phyloP scores from a whole-genome alignment of 2,113 vertebrate species.

The Electrona antarctica region DNA sequence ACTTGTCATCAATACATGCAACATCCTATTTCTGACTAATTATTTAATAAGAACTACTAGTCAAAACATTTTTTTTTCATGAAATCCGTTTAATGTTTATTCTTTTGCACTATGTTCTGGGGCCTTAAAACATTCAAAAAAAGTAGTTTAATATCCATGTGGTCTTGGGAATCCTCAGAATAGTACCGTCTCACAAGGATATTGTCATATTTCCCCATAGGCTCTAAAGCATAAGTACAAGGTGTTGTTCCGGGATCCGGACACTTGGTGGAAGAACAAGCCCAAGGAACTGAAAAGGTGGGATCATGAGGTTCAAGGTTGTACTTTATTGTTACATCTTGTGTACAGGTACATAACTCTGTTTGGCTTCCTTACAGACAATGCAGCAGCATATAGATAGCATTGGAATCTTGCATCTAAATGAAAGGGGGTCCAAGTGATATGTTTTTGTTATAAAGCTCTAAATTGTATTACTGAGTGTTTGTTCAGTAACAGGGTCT shows the following conservation, averaged over 20 bases:
- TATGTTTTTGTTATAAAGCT: neutral
- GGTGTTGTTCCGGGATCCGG: slow-evolving; percentile 92
- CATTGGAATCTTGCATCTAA: neutral
- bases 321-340: too few relatives aligned
- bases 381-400: slow-evolving; percentile 10
- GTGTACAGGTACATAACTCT: too few relatives aligned
- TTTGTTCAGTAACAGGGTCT: too few relatives aligned
- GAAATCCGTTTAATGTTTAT: too few relatives aligned
- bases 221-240: slow-evolving; percentile 90
- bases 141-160: neutral
- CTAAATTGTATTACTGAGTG: too few relatives aligned
- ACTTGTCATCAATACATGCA: neutral
- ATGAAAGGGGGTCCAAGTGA: neutral
- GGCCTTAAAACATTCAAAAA: neutral
- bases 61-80: neutral
- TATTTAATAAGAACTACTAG: neutral
- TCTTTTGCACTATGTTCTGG: too few relatives aligned
- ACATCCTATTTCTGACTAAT: neutral
- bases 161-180: neutral
- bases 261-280: slow-evolving; percentile 97
- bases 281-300: slow-evolving; percentile 95
- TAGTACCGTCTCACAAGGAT: neutral
- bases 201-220: slow-evolving; percentile 67
- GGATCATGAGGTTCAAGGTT: slow-evolving; percentile 26
- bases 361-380: too few relatives aligned